Percentiles rank a stretch among this genome's conserved stretches.
phyloP scores from a whole-genome alignment of 1,140 invertebrate genomes.

The Orchestia grillus region DNA sequence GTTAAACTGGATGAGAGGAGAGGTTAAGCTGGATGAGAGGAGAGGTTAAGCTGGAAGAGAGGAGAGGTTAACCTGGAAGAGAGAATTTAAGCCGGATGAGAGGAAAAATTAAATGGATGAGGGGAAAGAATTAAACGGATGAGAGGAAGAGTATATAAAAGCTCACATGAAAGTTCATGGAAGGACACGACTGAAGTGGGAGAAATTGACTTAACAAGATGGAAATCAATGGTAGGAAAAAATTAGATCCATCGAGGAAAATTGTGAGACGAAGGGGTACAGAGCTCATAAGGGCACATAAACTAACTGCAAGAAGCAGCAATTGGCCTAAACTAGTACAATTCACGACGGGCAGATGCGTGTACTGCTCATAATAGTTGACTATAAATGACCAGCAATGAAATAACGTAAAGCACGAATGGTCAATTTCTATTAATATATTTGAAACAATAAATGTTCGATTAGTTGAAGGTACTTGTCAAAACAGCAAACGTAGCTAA shows the following conservation, averaged over 20 bases:
- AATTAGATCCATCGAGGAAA: background rate
- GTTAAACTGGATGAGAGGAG: too few relatives aligned
- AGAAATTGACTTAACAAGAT: background rate
- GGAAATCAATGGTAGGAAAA: background rate
- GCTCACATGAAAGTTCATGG: too few relatives aligned
- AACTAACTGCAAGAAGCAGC: background rate
- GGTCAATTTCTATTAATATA: too few relatives aligned
- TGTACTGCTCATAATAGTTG: too few relatives aligned
- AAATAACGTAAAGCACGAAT: too few relatives aligned
- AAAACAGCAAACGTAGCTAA: too few relatives aligned
- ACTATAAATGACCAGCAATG: too few relatives aligned
- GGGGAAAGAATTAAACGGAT: background rate
- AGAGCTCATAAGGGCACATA: background rate
- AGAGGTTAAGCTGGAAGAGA: background rate
- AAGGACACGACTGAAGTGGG: too few relatives aligned
- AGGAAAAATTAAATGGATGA: background rate
- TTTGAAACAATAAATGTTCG: too few relatives aligned
- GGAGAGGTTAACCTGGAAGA: background rate
- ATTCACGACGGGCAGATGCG: background rate
- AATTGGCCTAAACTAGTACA: background rate
- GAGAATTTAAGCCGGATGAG: background rate
- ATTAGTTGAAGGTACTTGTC: too few relatives aligned
- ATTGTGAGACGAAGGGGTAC: background rate
- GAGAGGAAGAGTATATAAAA: too few relatives aligned
- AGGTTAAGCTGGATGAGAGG: too few relatives aligned